A percentile compares a stretch with the other conserved stretches of the same genome.
Evolutionary conservation across 2,113 vertebrate species (phyloP).

Genomic region (Chionomys nivalis): DNA sequence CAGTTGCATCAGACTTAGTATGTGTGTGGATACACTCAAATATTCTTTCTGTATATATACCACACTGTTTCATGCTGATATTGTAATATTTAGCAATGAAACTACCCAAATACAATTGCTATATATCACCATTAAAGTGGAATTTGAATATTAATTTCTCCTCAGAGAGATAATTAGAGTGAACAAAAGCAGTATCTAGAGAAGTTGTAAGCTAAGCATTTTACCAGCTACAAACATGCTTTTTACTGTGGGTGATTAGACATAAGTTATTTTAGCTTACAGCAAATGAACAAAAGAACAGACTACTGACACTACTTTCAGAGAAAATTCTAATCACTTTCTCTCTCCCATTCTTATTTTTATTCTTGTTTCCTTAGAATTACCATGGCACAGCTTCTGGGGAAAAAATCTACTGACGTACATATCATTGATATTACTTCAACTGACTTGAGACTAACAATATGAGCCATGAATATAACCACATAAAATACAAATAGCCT

Average conservation of each 20-base stretch:
- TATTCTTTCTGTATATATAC: no score
- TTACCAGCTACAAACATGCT: neutral
- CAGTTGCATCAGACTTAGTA: no score
- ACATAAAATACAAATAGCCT: slow-evolving; percentile 72
- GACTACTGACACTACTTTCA: slow-evolving; percentile 29
- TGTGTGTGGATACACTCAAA: no score
- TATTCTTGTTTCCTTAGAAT: slow-evolving; percentile 68
- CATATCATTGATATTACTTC: slow-evolving; percentile 72
- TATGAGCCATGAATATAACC: slow-evolving; percentile 71
- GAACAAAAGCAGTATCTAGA: neutral
- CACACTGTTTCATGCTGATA: no score
- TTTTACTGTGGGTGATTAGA: slow-evolving; percentile 31
- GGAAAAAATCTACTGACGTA: slow-evolving; percentile 66
- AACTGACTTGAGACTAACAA: slow-evolving; percentile 64
- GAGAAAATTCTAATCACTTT: slow-evolving; percentile 64
- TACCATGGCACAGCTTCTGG: slow-evolving; percentile 67
- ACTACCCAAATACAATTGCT: neutral
- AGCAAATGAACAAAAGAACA: slow-evolving; percentile 31
- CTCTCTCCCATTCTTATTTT: slow-evolving; percentile 61
- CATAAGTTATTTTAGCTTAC: slow-evolving; percentile 65
- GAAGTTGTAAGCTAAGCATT: slow-evolving; percentile 32
- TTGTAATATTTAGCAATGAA: slow-evolving; percentile 7
- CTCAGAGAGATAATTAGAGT: slow-evolving; percentile 32
- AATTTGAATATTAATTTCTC: slow-evolving; percentile 16
- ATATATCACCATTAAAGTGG: neutral